Percentiles rank a stretch among this genome's conserved stretches.
Evolutionary conservation across 1,140 invertebrate species (phyloP).

Genomic region (Hydropsyche tenuis): DNA sequence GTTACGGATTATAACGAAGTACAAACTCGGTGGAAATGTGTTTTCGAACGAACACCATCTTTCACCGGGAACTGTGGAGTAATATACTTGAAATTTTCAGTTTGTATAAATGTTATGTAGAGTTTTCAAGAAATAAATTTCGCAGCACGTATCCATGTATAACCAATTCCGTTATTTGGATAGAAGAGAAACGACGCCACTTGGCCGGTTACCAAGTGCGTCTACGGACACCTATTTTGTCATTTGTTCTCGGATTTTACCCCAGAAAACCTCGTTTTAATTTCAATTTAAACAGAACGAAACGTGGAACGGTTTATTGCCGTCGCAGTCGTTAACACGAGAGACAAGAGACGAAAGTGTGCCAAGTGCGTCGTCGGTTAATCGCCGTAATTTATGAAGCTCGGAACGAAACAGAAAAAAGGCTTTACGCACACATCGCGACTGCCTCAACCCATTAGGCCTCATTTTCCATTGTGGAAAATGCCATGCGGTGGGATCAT

Average conservation of each 20-base stretch:
- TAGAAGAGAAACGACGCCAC: neutral
- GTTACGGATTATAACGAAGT: too few relatives aligned
- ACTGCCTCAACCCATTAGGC: constrained; percentile 31
- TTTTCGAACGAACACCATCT: neutral
- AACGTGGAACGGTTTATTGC: neutral
- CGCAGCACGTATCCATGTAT: too few relatives aligned
- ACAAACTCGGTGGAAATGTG: neutral
- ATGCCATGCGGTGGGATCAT: neutral
- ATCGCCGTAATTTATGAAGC: neutral
- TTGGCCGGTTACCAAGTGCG: constrained; percentile 25
- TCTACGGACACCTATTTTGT: constrained; percentile 31
- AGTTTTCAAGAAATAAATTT: too few relatives aligned
- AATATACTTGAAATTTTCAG: too few relatives aligned
- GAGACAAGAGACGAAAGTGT: neutral
- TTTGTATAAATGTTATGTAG: too few relatives aligned
- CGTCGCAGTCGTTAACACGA: neutral
- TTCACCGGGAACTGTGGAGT: too few relatives aligned
- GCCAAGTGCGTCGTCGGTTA: neutral
- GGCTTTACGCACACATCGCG: constrained; percentile 15
- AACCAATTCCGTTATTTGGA: neutral
- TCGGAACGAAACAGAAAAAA: neutral
- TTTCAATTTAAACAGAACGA: constrained; percentile 3
- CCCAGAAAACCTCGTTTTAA: constrained; percentile 19
- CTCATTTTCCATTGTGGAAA: constrained; percentile 26
- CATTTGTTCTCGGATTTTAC: constrained; percentile 26